Base-by-base conservation (phyloP, 1,140 invertebrate genomes). In the Pantala flavescens region DNA sequence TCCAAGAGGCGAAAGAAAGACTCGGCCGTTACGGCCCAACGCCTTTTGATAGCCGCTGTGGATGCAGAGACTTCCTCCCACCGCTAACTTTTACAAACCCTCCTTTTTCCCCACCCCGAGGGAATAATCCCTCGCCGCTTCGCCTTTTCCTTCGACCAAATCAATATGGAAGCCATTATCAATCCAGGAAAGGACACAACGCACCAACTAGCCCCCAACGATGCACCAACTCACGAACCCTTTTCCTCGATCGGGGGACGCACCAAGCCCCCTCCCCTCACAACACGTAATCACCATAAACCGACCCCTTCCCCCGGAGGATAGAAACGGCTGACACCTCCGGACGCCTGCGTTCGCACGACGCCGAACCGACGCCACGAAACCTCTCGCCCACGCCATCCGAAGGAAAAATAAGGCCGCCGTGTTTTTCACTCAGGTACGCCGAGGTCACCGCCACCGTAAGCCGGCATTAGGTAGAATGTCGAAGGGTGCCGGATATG, bases 111-210 rank as follows among this genome's bases (percentile, higher is more conserved):
- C 49, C 49, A 63, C 49, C 49, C 49, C 49, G n/a, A 16, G n/a
- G n/a, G 49, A 63, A 63, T 63, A 63, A 63, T 63, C 49, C 49
- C 49, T 63, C 3, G 49, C 49, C 49, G 49, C n/a, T 63, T 63
- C 49, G 14, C 49, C n/a, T 21, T 63, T 21, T 63, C 49, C 49
- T 63, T 63, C 49, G 49, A 21, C 49, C 49, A 63, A 12, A 63
- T 63, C 49, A 63, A 63, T 63, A 63, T 3, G 49, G 49, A 63
- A 63, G 49, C 49, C 49, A 63, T 63, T 63, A 63, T 63, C 49
- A 63, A 21, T 63, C 49, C 49, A 63, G 49, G 49, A 63, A 63
- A 63, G 49, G 49, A 63, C 49, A 63, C 49, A 63, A 1, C 28
- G 28, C 28, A 2, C 9, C 28, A 2, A 36, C 28, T 36, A 5